Percentiles rank a stretch among this genome's conserved stretches.
These are phyloP conservation scores for Neoaliturus tenellus DNA, from an alignment of 2,888 invertebrate genomes.

Conservation along the genomic window DNA sequence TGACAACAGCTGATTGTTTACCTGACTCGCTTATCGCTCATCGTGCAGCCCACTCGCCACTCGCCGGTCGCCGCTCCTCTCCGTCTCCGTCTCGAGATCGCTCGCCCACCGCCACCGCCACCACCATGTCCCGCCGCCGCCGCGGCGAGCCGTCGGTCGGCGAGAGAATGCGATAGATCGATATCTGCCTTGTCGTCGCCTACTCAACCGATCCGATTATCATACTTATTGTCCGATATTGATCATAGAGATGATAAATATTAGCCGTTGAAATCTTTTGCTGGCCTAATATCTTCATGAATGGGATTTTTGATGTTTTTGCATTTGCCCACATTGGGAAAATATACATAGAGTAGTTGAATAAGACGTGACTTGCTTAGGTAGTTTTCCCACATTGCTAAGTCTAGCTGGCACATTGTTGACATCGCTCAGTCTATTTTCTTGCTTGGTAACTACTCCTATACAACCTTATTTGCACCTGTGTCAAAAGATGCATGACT, in stretches of 20 bases:
- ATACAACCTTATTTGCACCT: too few relatives aligned
- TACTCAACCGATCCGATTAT: neutral
- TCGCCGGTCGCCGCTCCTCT: neutral
- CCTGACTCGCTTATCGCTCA: neutral
- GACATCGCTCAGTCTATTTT: too few relatives aligned
- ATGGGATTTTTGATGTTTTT: too few relatives aligned
- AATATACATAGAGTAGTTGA: too few relatives aligned
- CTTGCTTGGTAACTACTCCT: too few relatives aligned
- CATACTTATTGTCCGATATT: neutral
- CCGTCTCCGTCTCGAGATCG: neutral
- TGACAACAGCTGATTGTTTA: conserved; percentile 27
- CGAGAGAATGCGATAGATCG: neutral
- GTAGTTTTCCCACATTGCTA: too few relatives aligned
- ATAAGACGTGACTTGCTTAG: too few relatives aligned
- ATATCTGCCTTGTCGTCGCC: conserved; percentile 26
- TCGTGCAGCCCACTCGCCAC: conserved; percentile 15
- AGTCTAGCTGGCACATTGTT: too few relatives aligned
- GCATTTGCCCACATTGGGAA: too few relatives aligned
- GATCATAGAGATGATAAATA: neutral
- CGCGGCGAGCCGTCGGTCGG: neutral
- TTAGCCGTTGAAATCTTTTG: neutral
- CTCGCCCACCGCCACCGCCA: conserved; percentile 13
- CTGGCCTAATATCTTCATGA: too few relatives aligned
- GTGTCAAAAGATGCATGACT: too few relatives aligned
- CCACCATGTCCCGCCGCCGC: neutral